Evolutionary conservation across 2,113 vertebrate species (phyloP).

Genomic region (Osmerus eperlanus): DNA sequence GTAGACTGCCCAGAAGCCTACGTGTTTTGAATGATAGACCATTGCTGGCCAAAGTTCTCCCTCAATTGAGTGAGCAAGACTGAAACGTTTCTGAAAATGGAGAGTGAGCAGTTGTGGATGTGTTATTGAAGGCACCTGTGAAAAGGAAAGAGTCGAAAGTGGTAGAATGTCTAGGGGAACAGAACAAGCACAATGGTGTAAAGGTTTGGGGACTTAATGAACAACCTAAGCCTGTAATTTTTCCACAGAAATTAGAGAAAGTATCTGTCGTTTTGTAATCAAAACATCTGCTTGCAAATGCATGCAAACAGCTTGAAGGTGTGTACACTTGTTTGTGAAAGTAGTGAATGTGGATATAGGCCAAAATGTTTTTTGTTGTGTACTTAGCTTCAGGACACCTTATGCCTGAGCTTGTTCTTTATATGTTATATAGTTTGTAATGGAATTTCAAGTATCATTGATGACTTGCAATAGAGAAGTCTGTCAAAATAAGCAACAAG

Average conservation of each 20-base stretch:
- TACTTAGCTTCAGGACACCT: slow-evolving; percentile 30
- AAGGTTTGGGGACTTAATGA: too few relatives aligned
- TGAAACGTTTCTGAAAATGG: slow-evolving; percentile 33
- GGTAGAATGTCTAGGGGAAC: slow-evolving; percentile 9
- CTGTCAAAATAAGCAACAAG: slow-evolving; percentile 40
- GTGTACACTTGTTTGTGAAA: background rate
- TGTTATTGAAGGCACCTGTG: slow-evolving; percentile 49
- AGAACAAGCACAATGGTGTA: background rate
- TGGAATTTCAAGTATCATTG: too few relatives aligned
- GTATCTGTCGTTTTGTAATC: slow-evolving; percentile 18
- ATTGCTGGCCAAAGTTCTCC: background rate
- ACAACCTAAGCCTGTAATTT: background rate
- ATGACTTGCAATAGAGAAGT: background rate
- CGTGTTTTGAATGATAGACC: slow-evolving; percentile 9
- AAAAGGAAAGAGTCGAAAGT: slow-evolving; percentile 49
- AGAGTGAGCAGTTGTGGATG: slow-evolving; percentile 15
- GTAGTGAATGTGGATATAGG: background rate
- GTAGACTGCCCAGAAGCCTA: slow-evolving; percentile 1
- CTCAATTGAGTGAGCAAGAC: slow-evolving; percentile 4
- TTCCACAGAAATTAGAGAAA: background rate
- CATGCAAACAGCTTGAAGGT: slow-evolving; percentile 1
- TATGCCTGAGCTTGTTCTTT: too few relatives aligned
- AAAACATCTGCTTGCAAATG: slow-evolving; percentile 44
- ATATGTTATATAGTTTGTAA: too few relatives aligned
- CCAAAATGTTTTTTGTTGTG: background rate